Base-by-base conservation (phyloP, 2,888 invertebrate species). In the Drosophila kanekoi region DNA sequence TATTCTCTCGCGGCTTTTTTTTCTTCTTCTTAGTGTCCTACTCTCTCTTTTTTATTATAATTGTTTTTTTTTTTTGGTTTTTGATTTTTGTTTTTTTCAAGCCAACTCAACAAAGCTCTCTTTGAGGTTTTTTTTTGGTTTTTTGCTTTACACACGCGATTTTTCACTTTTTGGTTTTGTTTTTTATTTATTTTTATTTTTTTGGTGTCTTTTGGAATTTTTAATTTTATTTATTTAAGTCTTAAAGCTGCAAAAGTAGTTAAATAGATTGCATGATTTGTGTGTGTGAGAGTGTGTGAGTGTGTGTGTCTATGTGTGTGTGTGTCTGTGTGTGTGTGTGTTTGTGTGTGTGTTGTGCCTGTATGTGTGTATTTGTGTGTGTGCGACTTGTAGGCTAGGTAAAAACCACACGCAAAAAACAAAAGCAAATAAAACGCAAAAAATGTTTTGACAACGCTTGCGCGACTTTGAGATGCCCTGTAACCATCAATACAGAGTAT, bases 161-260 rank as follows among this genome's bases (percentile, higher is more conserved):
- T 59, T 43, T 52, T 56, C 75, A 71, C 61, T 59, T 57, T 49
- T 65, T 56, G 11, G 32, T n/a, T 43, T 48, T 4, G 16, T 33
- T 38, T 23, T 69, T 59, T 33, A 14, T 58, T 58, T 40, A 40
- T 47, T 49, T 11, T 8, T 8, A 2, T 18, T 61, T 48, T 48
- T 49, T 18, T 40, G 40, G 4, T 6, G 52, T 53, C 38, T 44
- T 53, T 33, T 11, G 48, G 18, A 57, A 40, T 56, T 57, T 56
- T 37, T 28, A 38, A 38, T 60, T 60, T 60, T 59, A 48, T 68
- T 70, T 62, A 45, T 54, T 51, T 51, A 61, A 41, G 48, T 64
- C 64, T 69, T 57, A 57, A 71, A 67, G 66, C 71, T 75, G 74
- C 71, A 71, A 75, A 75, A 70, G 54, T 75, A 75, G 65, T 70